Percentiles rank a stretch among this genome's conserved stretches.
These are phyloP conservation scores for Sphenopsis melanotis DNA, from an alignment of 2,797 vertebrate species.

Conservation along the genomic window DNA sequence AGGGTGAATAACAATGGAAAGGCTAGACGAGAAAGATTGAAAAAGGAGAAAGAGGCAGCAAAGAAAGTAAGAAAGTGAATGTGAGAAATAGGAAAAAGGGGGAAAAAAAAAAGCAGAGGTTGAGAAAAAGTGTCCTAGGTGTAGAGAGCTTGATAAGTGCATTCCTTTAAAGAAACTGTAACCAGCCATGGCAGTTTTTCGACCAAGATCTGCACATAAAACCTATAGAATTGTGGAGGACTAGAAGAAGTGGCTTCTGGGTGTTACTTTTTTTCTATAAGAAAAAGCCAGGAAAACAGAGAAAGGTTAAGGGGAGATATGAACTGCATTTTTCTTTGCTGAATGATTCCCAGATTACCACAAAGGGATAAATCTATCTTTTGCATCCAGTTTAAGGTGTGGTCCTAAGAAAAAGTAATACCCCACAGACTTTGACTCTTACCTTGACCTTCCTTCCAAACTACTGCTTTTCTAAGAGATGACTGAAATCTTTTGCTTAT, in stretches of 20 bases:
- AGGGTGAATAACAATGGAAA: slow-evolving; percentile 91
- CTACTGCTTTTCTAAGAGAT: neutral
- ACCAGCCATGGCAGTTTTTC: slow-evolving; percentile 46
- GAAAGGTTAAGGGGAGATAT: neutral
- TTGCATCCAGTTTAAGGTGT: neutral
- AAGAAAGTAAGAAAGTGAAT: slow-evolving; percentile 65
- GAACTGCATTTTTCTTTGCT: neutral
- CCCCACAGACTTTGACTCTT: neutral
- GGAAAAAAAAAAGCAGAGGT: neutral
- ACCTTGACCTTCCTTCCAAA: neutral
- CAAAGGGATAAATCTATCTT: neutral
- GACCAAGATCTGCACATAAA: slow-evolving; percentile 17
- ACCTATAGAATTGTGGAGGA: neutral
- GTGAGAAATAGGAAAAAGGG: slow-evolving; percentile 52
- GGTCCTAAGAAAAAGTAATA: neutral
- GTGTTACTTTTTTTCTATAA: neutral
- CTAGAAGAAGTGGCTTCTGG: slow-evolving; percentile 5
- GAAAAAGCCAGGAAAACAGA: neutral
- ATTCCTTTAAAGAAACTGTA: slow-evolving; percentile 46
- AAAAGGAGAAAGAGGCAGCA: slow-evolving; percentile 64
- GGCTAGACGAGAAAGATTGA: slow-evolving; percentile 73
- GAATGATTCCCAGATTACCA: neutral
- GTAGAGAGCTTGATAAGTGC: slow-evolving; percentile 53
- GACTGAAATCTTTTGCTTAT: neutral
- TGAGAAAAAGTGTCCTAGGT: slow-evolving; percentile 55